Evolutionary conservation across 2,113 vertebrate genomes (phyloP).

Genomic region (Mastomys coucha): DNA sequence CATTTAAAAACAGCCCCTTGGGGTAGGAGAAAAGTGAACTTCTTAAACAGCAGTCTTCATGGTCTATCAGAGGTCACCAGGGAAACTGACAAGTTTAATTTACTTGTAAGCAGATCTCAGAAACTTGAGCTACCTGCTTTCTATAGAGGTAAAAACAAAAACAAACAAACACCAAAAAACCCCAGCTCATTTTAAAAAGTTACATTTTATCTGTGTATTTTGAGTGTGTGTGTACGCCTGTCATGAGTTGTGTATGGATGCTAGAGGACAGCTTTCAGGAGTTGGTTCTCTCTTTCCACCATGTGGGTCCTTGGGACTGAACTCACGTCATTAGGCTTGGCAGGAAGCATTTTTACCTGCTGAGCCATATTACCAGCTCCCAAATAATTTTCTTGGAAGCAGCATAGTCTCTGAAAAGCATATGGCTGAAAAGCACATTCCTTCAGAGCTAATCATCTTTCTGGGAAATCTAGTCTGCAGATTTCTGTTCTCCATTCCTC

Average conservation of each 20-base stretch:
- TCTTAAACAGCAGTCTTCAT: neutral
- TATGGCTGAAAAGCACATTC: neutral
- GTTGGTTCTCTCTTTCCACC: neutral
- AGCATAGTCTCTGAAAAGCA: neutral
- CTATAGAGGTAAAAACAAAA: neutral
- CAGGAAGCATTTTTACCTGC: neutral
- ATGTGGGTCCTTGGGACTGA: neutral
- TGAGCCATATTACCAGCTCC: neutral
- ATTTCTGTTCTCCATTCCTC: neutral
- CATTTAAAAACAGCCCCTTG: neutral
- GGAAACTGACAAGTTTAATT: conserved; percentile 1
- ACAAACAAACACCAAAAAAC: neutral
- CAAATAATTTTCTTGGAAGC: conserved; percentile 5
- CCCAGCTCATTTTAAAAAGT: neutral
- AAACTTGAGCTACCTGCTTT: neutral
- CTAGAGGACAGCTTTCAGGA: neutral
- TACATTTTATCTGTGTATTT: neutral
- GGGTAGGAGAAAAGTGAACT: neutral
- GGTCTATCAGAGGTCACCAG: neutral
- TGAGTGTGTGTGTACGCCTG: neutral
- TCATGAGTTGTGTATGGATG: neutral
- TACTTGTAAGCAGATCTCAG: neutral
- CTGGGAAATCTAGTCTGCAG: neutral
- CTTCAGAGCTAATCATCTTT: conserved; percentile 27
- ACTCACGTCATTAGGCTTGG: neutral